A percentile compares a stretch with the other conserved stretches of the same genome.
Conservation (phyloP, 2,113 vertebrate genomes). For the Pomatostomus ruficeps region DNA sequence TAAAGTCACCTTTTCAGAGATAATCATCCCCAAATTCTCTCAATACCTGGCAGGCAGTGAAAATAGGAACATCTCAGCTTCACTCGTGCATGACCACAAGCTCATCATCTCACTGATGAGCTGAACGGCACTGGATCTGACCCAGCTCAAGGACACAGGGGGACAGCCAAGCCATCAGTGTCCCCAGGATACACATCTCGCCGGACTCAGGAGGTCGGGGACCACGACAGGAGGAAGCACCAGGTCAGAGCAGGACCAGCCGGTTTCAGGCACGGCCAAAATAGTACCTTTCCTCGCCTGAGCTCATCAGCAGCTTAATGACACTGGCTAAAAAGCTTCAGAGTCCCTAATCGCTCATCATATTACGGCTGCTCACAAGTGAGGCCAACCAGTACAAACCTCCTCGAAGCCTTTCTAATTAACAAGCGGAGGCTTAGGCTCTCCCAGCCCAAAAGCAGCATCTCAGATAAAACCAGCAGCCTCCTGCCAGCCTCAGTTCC, state of each 20-base stretch:
- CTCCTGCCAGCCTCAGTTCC: accelerated
- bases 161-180: neutral
- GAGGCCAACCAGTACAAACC: conserved; percentile 19
- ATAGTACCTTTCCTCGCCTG: neutral
- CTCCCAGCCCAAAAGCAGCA: neutral
- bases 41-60: neutral
- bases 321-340: neutral
- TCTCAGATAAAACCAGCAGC: neutral
- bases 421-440: neutral
- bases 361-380: neutral
- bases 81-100: neutral
- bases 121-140: neutral
- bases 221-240: accelerated
- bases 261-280: neutral
- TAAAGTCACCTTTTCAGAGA: neutral
- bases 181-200: neutral
- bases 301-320: conserved; percentile 41
- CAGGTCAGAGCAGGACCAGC: neutral
- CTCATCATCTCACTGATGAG: neutral
- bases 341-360: conserved; percentile 20
- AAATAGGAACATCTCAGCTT: neutral
- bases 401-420: conserved; percentile 36
- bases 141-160: neutral
- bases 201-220: neutral
- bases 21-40: neutral